Percentiles rank a stretch among this genome's conserved stretches.
phyloP scores from a whole-genome alignment of 2,797 vertebrate genomes.

The Mionectes olivaceus region DNA sequence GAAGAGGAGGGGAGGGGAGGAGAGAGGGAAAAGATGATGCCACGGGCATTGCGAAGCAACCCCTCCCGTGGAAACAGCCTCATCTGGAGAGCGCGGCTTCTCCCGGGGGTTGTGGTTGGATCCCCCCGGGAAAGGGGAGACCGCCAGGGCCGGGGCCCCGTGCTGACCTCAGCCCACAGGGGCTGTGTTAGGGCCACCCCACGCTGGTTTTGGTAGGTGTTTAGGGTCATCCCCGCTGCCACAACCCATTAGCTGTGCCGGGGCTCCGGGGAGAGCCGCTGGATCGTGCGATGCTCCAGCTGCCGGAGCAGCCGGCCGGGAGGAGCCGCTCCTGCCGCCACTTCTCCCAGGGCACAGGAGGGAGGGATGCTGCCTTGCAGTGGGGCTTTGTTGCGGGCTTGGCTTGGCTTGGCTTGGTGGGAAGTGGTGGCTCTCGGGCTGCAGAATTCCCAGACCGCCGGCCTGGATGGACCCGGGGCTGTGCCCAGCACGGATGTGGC shows the following conservation, averaged over 20 bases:
- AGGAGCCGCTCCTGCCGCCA: neutral
- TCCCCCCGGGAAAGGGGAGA: neutral
- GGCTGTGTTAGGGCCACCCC: neutral
- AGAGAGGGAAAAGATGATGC: neutral
- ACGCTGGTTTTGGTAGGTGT: accelerated
- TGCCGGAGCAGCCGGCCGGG: accelerated
- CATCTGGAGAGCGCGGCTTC: accelerated
- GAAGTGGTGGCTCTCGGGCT: neutral
- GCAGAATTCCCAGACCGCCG: neutral
- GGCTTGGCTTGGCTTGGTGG: neutral
- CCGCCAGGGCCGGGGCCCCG: neutral
- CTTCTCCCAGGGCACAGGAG: neutral
- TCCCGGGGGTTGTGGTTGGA: neutral
- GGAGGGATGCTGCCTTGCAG: neutral
- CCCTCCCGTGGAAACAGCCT: neutral
- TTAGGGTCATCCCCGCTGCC: neutral
- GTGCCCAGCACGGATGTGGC: accelerated
- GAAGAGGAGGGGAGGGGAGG: neutral
- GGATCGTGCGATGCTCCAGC: neutral
- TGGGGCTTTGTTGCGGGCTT: neutral
- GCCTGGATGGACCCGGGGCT: neutral
- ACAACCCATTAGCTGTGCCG: accelerated
- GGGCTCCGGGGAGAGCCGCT: neutral
- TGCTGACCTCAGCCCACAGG: neutral
- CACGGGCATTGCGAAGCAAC: neutral